A percentile compares a stretch with the other conserved stretches of the same genome.
These are phyloP conservation scores for Tortrix viridana DNA, from an alignment of 2,888 invertebrate species.

Conservation along the genomic window DNA sequence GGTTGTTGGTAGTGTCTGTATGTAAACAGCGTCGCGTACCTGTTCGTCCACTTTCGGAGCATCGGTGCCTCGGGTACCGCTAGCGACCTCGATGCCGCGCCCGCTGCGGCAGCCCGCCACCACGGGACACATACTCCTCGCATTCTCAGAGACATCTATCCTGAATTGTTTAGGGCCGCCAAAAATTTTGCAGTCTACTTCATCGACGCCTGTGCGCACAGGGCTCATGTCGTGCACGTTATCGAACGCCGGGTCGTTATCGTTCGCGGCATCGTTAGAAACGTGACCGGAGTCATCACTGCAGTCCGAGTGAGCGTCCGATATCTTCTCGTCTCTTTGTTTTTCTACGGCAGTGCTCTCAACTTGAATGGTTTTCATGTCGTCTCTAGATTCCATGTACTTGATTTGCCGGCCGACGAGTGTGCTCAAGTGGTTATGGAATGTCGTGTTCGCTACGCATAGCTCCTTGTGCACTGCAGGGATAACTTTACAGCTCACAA, in stretches of 20 bases:
- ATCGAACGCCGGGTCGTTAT: constrained; percentile 82
- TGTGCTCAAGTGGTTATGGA: constrained; percentile 81
- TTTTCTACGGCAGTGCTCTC: constrained; percentile 65
- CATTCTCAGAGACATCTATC: constrained; percentile 69
- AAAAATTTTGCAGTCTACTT: constrained; percentile 72
- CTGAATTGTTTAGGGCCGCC: constrained; percentile 71
- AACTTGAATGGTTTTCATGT: constrained; percentile 68
- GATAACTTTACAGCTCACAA: constrained; percentile 76
- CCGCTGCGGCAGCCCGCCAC: constrained; percentile 75
- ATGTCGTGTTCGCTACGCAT: constrained; percentile 78
- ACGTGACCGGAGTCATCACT: constrained; percentile 93
- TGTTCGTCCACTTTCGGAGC: constrained; percentile 82
- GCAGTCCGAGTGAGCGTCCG: constrained; percentile 87
- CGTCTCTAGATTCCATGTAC: constrained; percentile 72
- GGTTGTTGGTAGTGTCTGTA: constrained; percentile 70
- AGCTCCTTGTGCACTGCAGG: constrained; percentile 77
- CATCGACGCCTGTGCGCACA: constrained; percentile 58
- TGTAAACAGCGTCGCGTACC: constrained; percentile 81
- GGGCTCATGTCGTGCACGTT: constrained; percentile 65
- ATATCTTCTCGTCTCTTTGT: constrained; percentile 78
- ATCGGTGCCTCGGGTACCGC: constrained; percentile 78
- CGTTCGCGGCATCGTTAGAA: constrained; percentile 91
- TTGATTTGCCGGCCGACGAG: constrained; percentile 80
- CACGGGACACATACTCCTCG: constrained; percentile 74
- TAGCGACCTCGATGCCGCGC: constrained; percentile 81